Percentiles rank a stretch among this genome's conserved stretches.
Evolutionary conservation across 2,888 invertebrate species (phyloP).

Genomic region (Morpho achilles): DNA sequence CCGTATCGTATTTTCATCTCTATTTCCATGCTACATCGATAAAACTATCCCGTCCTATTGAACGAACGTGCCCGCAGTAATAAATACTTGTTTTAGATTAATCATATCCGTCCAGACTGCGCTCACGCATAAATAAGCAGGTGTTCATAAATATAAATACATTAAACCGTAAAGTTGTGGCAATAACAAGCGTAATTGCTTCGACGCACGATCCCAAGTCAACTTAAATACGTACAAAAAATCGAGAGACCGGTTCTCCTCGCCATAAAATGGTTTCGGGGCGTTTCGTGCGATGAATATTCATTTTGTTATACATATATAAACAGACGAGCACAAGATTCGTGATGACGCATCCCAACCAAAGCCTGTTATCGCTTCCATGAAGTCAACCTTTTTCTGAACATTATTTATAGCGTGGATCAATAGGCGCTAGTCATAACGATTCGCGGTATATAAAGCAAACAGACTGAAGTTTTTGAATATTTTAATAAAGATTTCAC

Average conservation of each 20-base stretch:
- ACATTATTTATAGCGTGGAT: slow-evolving; percentile 48
- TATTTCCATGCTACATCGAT: slow-evolving; percentile 15
- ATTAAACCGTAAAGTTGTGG: slow-evolving; percentile 50
- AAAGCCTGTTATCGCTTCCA: slow-evolving; percentile 43
- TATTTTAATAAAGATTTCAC: slow-evolving; percentile 2
- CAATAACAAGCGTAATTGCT: slow-evolving; percentile 59
- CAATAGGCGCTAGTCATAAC: slow-evolving; percentile 36
- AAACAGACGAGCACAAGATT: slow-evolving; percentile 39
- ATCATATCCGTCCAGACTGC: slow-evolving; percentile 53
- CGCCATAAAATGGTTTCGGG: slow-evolving; percentile 58
- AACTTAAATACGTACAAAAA: slow-evolving; percentile 58
- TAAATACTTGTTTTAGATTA: slow-evolving; percentile 54
- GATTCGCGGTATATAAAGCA: slow-evolving; percentile 28
- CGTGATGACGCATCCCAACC: slow-evolving; percentile 57
- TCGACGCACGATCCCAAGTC: slow-evolving; percentile 47
- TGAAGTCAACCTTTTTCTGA: slow-evolving; percentile 41
- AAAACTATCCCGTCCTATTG: slow-evolving; percentile 33
- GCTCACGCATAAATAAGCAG: slow-evolving; percentile 51
- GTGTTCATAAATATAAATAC: slow-evolving; percentile 52
- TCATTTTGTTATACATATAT: slow-evolving; percentile 57
- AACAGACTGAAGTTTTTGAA: slow-evolving; percentile 15
- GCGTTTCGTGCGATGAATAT: slow-evolving; percentile 61
- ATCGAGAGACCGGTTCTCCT: slow-evolving; percentile 55
- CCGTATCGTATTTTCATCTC: slow-evolving; percentile 15
- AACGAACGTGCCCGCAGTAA: slow-evolving; percentile 43